These are phyloP conservation scores for Caenorhabditis sp. DNA, from an alignment of 2,888 invertebrate genomes.

Conservation along the genomic window DNA sequence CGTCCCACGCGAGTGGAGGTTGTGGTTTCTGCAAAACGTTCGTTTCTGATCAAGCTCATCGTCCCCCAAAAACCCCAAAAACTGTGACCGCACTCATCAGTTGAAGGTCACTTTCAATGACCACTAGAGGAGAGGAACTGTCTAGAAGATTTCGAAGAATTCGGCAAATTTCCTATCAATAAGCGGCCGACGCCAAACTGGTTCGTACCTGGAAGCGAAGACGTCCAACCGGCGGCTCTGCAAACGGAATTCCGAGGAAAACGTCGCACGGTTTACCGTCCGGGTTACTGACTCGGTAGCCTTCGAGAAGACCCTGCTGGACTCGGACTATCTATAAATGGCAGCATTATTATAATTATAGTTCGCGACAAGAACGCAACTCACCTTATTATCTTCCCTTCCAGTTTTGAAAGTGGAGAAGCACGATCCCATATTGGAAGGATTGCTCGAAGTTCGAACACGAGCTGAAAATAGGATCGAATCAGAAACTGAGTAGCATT, in stretches of 20 bases:
- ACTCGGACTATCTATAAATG: constrained; percentile 44
- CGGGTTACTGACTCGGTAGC: constrained; percentile 21
- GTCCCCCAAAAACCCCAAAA: too few species aligned
- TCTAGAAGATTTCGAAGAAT: constrained; percentile 47
- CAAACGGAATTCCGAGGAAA: constrained; percentile 66
- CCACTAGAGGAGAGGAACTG: constrained; percentile 27
- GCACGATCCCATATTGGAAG: constrained; percentile 42
- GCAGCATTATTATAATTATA: too few species aligned
- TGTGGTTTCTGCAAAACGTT: constrained; percentile 66
- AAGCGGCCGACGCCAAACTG: constrained; percentile 23
- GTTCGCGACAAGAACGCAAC: too few species aligned
- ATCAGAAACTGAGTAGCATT: neutral
- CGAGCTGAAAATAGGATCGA: constrained; percentile 32
- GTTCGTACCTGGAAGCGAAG: constrained; percentile 64
- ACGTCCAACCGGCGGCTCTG: constrained; percentile 61
- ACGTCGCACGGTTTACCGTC: constrained; percentile 55
- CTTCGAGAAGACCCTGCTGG: constrained; percentile 51
- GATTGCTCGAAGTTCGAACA: constrained; percentile 57
- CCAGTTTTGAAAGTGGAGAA: constrained; percentile 39
- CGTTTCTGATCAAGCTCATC: neutral
- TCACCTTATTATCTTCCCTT: constrained; percentile 27
- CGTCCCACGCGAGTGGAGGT: constrained; percentile 62
- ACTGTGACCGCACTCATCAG: constrained; percentile 27
- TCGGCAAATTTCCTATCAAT: constrained; percentile 36
- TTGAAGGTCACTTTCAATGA: constrained; percentile 33